Base-by-base conservation (phyloP, 1,140 invertebrate species). In the Sogatella furcifera region DNA sequence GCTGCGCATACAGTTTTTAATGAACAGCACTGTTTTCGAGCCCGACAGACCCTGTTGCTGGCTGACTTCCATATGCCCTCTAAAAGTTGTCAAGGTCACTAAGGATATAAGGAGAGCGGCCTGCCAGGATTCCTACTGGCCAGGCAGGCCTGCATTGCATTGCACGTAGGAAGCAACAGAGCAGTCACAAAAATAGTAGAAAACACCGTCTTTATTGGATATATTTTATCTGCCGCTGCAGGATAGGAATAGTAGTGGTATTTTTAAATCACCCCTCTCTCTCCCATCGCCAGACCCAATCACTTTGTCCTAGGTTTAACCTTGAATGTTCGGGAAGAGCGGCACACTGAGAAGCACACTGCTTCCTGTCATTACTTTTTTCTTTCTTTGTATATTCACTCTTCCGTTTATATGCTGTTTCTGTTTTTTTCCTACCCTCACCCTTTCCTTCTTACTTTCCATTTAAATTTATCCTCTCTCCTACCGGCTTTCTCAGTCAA, bases 21-120 rank as follows among this genome's bases (percentile, higher is more conserved):
- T 38, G 34, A 38, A 13, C 34, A 38, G 34, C 34, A 10, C 34
- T 38, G 34, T 38, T 38, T 38, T 38, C n/a, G 34, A 38, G 34
- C 9, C 34, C 34, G 34, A 13, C 34, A 11, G 34, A 38, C 11
- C 9, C 11, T 38, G 34, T 9, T 38, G 34, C 15, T 49, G 46
- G 46, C 46, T 49, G 46, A 49, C 46, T 49, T 49, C 46, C 46
- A 49, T 22, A n/a, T 49, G 46, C 46, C 46, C 46, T 49, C 46
- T 49, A 49, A 49, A 49, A 49, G 46, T 49, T 49, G 46, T 49
- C 46, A 49, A 49, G 46, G 46, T 49, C 46, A 49, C 46, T 17
- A 19, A 19, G 15, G 46, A 49, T 19, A 17, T 22, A 49, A 17
- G 21, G 46, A 49, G 34, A 4, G 34, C 34, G 10, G 31, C 5